A percentile compares a stretch with the other conserved stretches of the same genome.
phyloP scores from a whole-genome alignment of 2,113 vertebrate genomes.

The Pelusios castaneus region DNA sequence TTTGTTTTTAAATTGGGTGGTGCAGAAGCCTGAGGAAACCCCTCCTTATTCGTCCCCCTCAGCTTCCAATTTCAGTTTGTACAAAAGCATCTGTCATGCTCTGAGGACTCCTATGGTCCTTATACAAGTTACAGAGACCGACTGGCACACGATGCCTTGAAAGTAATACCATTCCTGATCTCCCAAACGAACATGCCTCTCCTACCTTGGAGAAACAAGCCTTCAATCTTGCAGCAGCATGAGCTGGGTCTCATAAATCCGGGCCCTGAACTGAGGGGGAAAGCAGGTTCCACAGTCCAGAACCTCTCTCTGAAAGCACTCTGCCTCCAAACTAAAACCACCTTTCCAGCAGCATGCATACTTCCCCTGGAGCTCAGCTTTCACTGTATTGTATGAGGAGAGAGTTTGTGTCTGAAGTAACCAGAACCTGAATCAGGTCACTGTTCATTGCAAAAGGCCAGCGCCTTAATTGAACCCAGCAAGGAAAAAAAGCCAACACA shows the following conservation, averaged over 20 bases:
- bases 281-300: neutral
- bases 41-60: neutral
- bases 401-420: neutral
- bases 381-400: neutral
- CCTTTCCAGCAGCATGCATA: neutral
- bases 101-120: too few relatives aligned
- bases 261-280: neutral
- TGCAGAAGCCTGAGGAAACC: neutral
- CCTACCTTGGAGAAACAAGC: neutral
- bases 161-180: neutral
- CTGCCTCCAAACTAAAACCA: neutral
- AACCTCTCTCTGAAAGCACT: neutral
- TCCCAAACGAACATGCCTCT: neutral
- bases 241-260: neutral
- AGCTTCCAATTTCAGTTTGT: too few relatives aligned
- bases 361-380: neutral
- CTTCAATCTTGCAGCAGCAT: neutral
- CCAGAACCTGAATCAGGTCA: neutral
- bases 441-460: neutral
- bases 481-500: neutral
- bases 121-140: too few relatives aligned
- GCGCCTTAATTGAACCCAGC: neutral
- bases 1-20: neutral
- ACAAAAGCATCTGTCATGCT: too few relatives aligned
- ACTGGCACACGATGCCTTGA: neutral